These are phyloP conservation scores for Mobula hypostoma DNA, from an alignment of 2,113 vertebrate genomes.

Conservation along the genomic window DNA sequence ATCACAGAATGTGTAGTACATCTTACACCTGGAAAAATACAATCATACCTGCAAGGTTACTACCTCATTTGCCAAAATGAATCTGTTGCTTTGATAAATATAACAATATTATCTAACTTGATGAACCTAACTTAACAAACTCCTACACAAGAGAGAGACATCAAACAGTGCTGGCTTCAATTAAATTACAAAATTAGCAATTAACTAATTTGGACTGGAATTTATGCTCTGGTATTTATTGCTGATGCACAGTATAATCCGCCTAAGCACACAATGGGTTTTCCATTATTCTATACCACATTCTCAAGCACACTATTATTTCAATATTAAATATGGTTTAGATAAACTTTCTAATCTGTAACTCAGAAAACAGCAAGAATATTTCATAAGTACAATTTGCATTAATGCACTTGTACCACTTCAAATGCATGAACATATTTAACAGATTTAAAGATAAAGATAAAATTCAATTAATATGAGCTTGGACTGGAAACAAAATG, in stretches of 20 bases:
- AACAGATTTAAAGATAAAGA: not conserved
- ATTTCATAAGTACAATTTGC: not conserved
- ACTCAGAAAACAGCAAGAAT: not conserved
- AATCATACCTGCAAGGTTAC: not conserved
- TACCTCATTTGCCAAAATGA: not conserved
- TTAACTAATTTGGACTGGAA: not conserved
- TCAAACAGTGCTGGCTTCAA: not conserved
- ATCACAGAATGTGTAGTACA: not conserved
- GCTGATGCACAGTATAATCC: not conserved
- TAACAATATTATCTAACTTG: not conserved
- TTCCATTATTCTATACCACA: not conserved
- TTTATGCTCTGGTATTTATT: not conserved
- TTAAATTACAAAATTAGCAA: not conserved
- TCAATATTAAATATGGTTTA: not conserved
- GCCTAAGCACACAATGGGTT: not conserved
- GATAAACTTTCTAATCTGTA: not conserved
- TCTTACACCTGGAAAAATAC: not conserved
- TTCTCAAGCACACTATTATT: not conserved
- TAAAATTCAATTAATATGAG: not conserved
- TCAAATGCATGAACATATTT: not conserved
- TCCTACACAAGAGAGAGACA: not conserved
- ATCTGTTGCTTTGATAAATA: not conserved
- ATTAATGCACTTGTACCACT: not conserved
- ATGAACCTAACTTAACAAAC: not conserved
- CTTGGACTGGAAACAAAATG: not conserved